phyloP scores from a whole-genome alignment of 1,140 invertebrate genomes.

The Pseudachorutes palmiensis region DNA sequence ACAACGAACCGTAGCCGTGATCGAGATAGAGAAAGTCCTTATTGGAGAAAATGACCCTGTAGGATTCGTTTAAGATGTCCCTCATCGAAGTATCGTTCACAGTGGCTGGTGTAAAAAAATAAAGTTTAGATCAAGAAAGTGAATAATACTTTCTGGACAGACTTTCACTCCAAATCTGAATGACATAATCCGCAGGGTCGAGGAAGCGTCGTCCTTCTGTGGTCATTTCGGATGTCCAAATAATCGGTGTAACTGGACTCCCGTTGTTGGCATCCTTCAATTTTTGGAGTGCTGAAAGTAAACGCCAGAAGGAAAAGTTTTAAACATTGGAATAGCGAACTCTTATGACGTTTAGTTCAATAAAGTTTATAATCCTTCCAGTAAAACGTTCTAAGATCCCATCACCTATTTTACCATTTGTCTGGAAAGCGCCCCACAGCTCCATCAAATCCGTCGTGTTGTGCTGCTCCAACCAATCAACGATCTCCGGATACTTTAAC shows the following conservation, averaged over 20 bases:
- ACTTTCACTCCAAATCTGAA: slow-evolving; percentile 60
- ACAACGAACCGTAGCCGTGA: slow-evolving; percentile 35
- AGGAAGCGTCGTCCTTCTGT: slow-evolving; percentile 52
- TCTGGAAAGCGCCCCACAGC: slow-evolving; percentile 39
- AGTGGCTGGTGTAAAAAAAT: slow-evolving; percentile 21
- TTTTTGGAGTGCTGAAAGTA: slow-evolving; percentile 28
- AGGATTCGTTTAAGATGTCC: slow-evolving; percentile 48
- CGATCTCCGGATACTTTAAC: slow-evolving; percentile 38
- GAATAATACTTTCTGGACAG: slow-evolving; percentile 36
- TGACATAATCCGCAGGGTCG: slow-evolving; percentile 41
- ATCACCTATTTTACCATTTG: slow-evolving; percentile 32
- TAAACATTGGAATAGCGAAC: too few species aligned
- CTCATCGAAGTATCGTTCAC: slow-evolving; percentile 47
- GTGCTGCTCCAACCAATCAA: slow-evolving; percentile 38
- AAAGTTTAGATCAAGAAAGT: neutral
- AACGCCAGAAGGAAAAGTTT: too few species aligned
- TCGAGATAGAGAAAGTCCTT: slow-evolving; percentile 40
- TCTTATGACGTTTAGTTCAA: too few species aligned
- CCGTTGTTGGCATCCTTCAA: slow-evolving; percentile 42
- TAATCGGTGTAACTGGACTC: slow-evolving; percentile 54
- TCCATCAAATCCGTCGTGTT: slow-evolving; percentile 39
- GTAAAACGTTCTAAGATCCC: neutral
- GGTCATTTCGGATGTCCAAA: slow-evolving; percentile 75
- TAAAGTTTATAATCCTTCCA: neutral
- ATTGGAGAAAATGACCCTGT: slow-evolving; percentile 40